Base-by-base conservation (phyloP, 2,888 invertebrate species). In the Habroteleia sp. region DNA sequence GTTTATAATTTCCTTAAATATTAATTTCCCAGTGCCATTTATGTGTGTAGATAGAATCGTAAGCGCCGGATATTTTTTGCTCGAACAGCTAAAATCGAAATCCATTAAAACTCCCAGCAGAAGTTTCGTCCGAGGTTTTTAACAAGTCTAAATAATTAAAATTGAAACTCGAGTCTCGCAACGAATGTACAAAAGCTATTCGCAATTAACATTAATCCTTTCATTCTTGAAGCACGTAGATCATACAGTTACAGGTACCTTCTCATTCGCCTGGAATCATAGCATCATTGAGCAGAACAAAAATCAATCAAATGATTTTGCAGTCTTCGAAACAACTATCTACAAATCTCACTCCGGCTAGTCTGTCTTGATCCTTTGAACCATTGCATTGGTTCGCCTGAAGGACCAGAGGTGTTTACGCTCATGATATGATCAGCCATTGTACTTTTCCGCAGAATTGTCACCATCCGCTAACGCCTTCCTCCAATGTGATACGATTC, bases 351-450 rank as follows among this genome's bases (percentile, higher is more conserved):
- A 27, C 13, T 52, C 27, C 27, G 37, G 42, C 25, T 39, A n/a
- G n/a, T n/a, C n/a, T n/a, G n/a, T n/a, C n/a, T n/a, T n/a, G n/a
- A n/a, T n/a, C n/a, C n/a, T n/a, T n/a, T n/a, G n/a, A 39, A 52
- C 10, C 39, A 2, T 14, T 31, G 27, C 8, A 31, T 41, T n/a
- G n/a, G n/a, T 25, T 42, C 20, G 33, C 17, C 76, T 74, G 79
- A 82, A 79, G 82, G 81, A 82, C 78, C 79, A 81, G 78, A 77
- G 41, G 16, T 29, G 56, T n/a, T 41, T 58, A 48, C 20, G n/a
- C 14, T 1, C 33, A 72, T 83, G 84, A 84, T 84, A 84, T 84
- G 84, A 84, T 77, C 81, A 78, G 80, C 82, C 81, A 62, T 83
- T 84, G 80, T 81, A 82, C 79, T 81, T 79, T 41, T 29, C 48